phyloP scores from a whole-genome alignment of 2,888 invertebrate species.

The Pyralis farinalis region DNA sequence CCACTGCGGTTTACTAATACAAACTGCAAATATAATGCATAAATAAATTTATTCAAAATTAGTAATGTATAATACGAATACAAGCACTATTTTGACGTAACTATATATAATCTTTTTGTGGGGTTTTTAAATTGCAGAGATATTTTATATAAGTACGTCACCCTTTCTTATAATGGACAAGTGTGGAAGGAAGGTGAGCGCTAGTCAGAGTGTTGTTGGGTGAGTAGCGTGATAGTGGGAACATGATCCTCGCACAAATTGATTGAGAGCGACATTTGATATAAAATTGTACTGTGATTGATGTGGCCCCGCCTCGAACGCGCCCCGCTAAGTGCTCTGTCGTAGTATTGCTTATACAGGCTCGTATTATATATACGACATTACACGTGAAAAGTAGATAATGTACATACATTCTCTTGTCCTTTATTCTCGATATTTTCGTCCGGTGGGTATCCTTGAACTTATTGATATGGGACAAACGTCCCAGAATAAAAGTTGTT shows the following conservation, averaged over 20 bases:
- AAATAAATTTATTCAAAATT: too few relatives aligned
- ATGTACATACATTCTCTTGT: constrained; percentile 12
- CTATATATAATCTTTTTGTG: too few relatives aligned
- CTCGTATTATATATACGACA: constrained; percentile 32
- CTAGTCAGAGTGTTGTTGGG: constrained; percentile 35
- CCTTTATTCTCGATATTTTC: too few relatives aligned
- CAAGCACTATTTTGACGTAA: too few relatives aligned
- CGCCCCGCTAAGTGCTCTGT: constrained; percentile 74
- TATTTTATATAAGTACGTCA: not conserved
- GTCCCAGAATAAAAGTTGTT: too few relatives aligned
- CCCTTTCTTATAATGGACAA: constrained; percentile 22
- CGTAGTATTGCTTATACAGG: constrained; percentile 55
- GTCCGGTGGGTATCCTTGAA: too few relatives aligned
- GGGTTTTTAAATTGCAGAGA: too few relatives aligned
- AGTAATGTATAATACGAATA: too few relatives aligned
- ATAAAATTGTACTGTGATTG: constrained; percentile 81
- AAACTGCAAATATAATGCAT: too few relatives aligned
- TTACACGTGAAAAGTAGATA: constrained; percentile 29
- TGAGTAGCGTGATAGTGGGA: constrained; percentile 34
- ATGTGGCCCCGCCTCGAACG: constrained; percentile 70
- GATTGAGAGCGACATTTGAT: constrained; percentile 81
- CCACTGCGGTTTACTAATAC: too few relatives aligned
- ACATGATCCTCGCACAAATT: constrained; percentile 76
- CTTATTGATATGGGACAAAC: too few relatives aligned
- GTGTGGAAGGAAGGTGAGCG: constrained; percentile 43